A percentile compares a stretch with the other conserved stretches of the same genome.
These are phyloP conservation scores for Crypturellus tataupa DNA, from an alignment of 2,797 vertebrate species.

Conservation along the genomic window DNA sequence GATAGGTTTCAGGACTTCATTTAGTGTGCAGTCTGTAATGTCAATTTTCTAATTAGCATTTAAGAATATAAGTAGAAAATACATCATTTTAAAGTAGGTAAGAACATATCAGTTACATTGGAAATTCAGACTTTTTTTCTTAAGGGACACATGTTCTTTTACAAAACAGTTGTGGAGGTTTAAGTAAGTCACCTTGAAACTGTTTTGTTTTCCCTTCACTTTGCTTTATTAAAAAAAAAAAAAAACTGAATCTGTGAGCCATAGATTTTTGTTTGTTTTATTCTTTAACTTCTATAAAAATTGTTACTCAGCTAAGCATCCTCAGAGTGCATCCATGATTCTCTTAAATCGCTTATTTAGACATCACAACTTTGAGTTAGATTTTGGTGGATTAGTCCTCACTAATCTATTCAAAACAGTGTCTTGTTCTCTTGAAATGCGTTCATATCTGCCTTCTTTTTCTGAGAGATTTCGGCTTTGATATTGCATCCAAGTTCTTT, in stretches of 20 bases:
- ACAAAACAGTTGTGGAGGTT: not conserved
- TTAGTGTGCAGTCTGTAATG: accelerated
- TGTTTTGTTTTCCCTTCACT: not conserved
- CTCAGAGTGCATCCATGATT: not conserved
- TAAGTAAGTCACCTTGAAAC: not conserved
- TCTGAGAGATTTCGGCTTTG: not conserved
- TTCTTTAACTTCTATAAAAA: not conserved
- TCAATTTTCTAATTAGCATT: not conserved
- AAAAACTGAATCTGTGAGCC: accelerated
- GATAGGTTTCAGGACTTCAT: not conserved
- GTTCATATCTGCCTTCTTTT: not conserved
- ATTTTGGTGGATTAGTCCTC: not conserved
- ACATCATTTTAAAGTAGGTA: not conserved
- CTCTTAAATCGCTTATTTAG: not conserved
- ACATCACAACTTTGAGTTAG: not conserved
- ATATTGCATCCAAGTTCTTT: not conserved
- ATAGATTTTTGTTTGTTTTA: not conserved
- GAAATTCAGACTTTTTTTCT: not conserved
- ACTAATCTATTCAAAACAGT: not conserved
- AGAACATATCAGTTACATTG: accelerated
- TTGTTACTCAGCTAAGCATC: not conserved
- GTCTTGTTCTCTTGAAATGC: not conserved
- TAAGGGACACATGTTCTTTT: not conserved
- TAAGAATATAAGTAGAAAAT: not conserved
- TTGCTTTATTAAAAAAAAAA: not conserved